These are phyloP conservation scores for Mya arenaria DNA, from an alignment of 1,140 invertebrate genomes.

Conservation along the genomic window DNA sequence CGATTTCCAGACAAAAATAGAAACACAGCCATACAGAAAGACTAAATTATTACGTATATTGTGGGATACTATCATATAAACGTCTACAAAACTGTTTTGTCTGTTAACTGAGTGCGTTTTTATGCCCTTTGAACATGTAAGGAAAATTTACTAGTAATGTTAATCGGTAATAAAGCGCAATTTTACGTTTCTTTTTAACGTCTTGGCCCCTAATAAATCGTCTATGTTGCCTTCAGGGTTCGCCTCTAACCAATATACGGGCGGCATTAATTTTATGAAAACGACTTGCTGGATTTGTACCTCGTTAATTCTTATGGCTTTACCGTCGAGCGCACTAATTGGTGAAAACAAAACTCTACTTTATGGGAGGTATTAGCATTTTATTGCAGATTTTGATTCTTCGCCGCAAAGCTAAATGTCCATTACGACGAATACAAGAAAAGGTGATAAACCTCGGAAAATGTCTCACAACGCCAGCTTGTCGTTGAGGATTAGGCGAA, in stretches of 20 bases:
- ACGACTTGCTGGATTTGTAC: constrained; percentile 44
- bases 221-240: constrained; percentile 34
- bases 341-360: constrained; percentile 41
- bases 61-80: too few relatives aligned
- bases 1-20: too few relatives aligned
- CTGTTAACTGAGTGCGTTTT: too few relatives aligned
- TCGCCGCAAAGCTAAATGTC: constrained; percentile 43
- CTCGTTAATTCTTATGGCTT: constrained; percentile 51
- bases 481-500: background rate
- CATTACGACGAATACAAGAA: constrained; percentile 33
- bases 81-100: too few relatives aligned
- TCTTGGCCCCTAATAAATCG: constrained; percentile 32
- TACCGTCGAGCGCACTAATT: constrained; percentile 42
- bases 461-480: constrained; percentile 21
- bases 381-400: constrained; percentile 38
- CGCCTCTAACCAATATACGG: constrained; percentile 38
- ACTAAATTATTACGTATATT: too few relatives aligned
- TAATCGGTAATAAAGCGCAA: constrained; percentile 44
- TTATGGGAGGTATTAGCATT: constrained; percentile 53
- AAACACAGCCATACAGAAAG: too few relatives aligned
- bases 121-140: too few relatives aligned
- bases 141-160: constrained; percentile 47
- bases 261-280: constrained; percentile 50
- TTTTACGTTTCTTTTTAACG: constrained; percentile 39
- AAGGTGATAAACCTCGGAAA: constrained; percentile 38